Evolutionary conservation across 2,797 vertebrate species (phyloP).

Genomic region (Sebastiscus albofasciatus): DNA sequence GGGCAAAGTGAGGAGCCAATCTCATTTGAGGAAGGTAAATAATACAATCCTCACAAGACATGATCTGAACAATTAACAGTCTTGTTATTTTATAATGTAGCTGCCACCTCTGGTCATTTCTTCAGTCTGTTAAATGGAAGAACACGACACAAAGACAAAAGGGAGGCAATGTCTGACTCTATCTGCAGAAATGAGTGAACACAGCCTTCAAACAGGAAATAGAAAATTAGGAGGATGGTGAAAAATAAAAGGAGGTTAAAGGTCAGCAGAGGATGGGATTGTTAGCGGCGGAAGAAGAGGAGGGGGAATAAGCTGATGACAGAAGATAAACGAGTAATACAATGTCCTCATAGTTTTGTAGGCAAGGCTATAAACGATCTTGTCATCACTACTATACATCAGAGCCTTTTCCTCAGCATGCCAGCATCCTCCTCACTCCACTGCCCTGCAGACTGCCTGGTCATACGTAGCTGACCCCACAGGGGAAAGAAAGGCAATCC

Average conservation of each 20-base stretch:
- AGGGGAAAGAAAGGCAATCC: background rate
- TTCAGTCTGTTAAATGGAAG: slow-evolving; percentile 18
- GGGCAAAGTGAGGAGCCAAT: background rate
- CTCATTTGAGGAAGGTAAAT: slow-evolving; percentile 36
- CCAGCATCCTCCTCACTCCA: slow-evolving; percentile 29
- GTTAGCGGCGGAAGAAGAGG: background rate
- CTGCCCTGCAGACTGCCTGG: slow-evolving; percentile 17
- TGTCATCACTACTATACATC: slow-evolving; percentile 46
- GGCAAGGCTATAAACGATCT: slow-evolving; percentile 37
- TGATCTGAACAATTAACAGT: slow-evolving; percentile 30
- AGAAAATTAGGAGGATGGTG: slow-evolving; percentile 21
- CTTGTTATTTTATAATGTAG: slow-evolving; percentile 22
- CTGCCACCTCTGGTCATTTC: slow-evolving; percentile 18
- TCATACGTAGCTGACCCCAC: slow-evolving; percentile 20
- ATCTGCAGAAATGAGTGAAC: slow-evolving; percentile 22
- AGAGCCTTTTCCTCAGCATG: slow-evolving; percentile 4
- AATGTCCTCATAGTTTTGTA: slow-evolving; percentile 26
- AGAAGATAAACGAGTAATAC: slow-evolving; percentile 34
- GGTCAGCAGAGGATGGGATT: slow-evolving; percentile 12
- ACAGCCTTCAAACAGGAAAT: slow-evolving; percentile 41
- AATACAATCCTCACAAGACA: slow-evolving; percentile 12
- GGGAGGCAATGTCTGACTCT: background rate
- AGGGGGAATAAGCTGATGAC: slow-evolving; percentile 22
- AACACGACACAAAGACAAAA: slow-evolving; percentile 26
- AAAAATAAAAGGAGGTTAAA: slow-evolving; percentile 33